Conservation (phyloP, 2,113 vertebrate genomes). For the Rutilus rutilus region DNA sequence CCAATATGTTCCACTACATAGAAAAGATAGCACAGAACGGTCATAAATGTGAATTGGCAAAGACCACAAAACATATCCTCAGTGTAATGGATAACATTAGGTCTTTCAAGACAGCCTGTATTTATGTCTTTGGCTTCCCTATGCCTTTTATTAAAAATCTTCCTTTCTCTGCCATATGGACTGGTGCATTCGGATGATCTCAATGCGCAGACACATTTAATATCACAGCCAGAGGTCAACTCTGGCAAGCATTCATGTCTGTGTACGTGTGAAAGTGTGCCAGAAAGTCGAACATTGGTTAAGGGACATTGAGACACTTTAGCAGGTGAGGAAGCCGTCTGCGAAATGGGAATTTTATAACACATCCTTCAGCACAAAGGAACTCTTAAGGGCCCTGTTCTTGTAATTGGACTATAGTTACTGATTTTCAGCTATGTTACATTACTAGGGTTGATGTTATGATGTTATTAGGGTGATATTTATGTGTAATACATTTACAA, state of each 20-base stretch:
- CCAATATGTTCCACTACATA: too few species aligned
- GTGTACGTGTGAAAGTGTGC: conserved; percentile 49
- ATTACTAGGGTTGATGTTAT: too few species aligned
- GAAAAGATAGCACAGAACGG: too few species aligned
- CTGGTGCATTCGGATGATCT: conserved; percentile 61
- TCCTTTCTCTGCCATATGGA: conserved; percentile 69
- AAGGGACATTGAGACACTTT: conserved; percentile 22
- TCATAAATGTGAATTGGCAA: too few species aligned
- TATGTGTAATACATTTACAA: too few species aligned
- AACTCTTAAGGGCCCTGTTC: background rate
- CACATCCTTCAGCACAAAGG: background rate
- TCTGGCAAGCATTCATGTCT: conserved; percentile 43
- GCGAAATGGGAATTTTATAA: background rate
- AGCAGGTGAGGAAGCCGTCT: conserved; percentile 43
- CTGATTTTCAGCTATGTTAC: background rate
- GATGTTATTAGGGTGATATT: too few species aligned
- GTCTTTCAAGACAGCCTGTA: background rate
- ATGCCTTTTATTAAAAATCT: background rate
- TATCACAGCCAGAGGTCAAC: conserved; percentile 73
- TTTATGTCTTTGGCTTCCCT: background rate
- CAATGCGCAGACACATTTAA: conserved; percentile 72
- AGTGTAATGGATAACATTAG: background rate
- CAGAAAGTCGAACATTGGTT: conserved; percentile 47
- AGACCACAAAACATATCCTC: too few species aligned
- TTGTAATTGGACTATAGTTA: background rate